Evolutionary conservation across 2,797 vertebrate species (phyloP).

Genomic region (Sitta carolinensis): DNA sequence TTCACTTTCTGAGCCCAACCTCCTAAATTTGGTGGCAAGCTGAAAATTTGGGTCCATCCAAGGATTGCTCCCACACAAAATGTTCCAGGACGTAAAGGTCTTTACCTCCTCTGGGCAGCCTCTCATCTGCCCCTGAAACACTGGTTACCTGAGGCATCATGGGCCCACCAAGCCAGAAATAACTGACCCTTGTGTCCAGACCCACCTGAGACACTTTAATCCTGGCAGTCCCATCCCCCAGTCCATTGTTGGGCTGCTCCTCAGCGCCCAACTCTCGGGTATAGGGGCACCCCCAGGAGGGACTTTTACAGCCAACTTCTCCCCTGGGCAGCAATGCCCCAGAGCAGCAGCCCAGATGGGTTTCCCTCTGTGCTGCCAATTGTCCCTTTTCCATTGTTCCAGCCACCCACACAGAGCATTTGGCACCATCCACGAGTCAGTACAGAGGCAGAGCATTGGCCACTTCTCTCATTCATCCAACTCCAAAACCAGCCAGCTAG

Average conservation of each 20-base stretch:
- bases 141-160: not conserved
- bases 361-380: not conserved
- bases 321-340: accelerated
- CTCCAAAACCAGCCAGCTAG: not conserved
- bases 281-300: not conserved
- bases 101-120: not conserved
- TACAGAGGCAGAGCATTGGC: not conserved
- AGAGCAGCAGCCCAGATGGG: not conserved
- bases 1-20: not conserved
- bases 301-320: not conserved
- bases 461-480: not conserved
- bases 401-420: not conserved
- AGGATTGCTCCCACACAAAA: not conserved
- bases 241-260: not conserved
- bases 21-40: not conserved
- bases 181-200: not conserved
- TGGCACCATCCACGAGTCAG: not conserved
- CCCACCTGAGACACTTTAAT: not conserved
- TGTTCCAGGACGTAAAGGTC: not conserved
- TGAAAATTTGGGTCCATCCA: not conserved
- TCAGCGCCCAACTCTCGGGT: not conserved
- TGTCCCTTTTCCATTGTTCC: not conserved
- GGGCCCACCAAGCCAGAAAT: not conserved
- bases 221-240: not conserved
- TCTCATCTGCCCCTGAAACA: not conserved